Percentiles rank a stretch among this genome's conserved stretches.
phyloP scores from a whole-genome alignment of 2,888 invertebrate species.

The Cecidostiba fungosa region DNA sequence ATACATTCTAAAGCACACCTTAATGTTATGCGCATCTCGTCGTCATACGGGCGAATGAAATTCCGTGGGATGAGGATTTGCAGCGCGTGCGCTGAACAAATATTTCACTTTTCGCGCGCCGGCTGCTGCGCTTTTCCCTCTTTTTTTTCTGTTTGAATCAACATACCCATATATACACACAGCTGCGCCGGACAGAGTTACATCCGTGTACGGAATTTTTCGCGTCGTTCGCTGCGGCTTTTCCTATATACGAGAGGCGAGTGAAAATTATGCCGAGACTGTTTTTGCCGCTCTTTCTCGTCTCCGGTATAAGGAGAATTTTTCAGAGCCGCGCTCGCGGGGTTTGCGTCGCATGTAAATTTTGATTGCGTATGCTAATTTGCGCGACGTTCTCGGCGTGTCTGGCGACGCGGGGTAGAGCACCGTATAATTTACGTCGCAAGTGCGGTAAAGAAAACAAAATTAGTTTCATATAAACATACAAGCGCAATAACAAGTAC shows the following conservation, averaged over 20 bases:
- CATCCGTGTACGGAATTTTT: not conserved
- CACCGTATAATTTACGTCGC: too few relatives aligned
- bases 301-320: not conserved
- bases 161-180: not conserved
- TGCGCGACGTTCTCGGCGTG: not conserved
- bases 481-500: not conserved
- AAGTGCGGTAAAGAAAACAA: too few relatives aligned
- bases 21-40: slow-evolving; percentile 60
- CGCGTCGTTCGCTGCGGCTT: not conserved
- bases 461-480: not conserved
- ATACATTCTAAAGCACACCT: slow-evolving; percentile 44
- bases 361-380: not conserved
- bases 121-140: not conserved
- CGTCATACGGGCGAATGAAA: slow-evolving; percentile 37
- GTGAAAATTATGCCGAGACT: slow-evolving; percentile 5
- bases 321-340: not conserved
- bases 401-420: too few relatives aligned
- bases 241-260: not conserved
- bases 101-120: slow-evolving; percentile 49
- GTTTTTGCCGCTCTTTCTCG: not conserved
- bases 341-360: not conserved
- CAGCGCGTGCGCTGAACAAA: slow-evolving; percentile 22
- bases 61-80: not conserved
- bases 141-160: not conserved
- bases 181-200: not conserved